phyloP scores from a whole-genome alignment of 2,888 invertebrate species.

The Brachypalpus laphriformis region DNA sequence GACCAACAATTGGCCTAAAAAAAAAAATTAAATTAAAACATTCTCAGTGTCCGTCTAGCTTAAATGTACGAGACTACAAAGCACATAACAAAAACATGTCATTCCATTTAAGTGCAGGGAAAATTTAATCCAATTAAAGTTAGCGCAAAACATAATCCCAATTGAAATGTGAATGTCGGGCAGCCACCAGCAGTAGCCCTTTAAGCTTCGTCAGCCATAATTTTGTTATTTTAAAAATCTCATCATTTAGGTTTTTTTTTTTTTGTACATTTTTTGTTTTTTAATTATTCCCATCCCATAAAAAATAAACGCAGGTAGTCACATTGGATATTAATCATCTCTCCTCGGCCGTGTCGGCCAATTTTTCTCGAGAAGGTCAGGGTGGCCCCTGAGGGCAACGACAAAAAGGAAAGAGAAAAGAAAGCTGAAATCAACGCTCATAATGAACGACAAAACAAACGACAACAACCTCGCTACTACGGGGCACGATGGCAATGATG shows the following conservation, averaged over 20 bases:
- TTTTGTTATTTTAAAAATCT: constrained; percentile 9
- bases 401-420: not conserved
- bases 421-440: constrained; percentile 54
- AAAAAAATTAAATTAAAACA: constrained; percentile 12
- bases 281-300: constrained; percentile 20
- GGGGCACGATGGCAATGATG: not conserved
- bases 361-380: not conserved
- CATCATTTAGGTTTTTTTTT: constrained; percentile 22
- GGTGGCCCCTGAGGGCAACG: not conserved
- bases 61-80: constrained; percentile 24
- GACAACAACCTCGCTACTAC: constrained; percentile 3
- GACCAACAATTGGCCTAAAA: not conserved
- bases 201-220: not conserved
- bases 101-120: constrained; percentile 33
- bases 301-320: constrained; percentile 14
- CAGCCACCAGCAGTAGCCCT: not conserved
- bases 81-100: constrained; percentile 23
- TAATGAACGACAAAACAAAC: constrained; percentile 58
- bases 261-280: not conserved
- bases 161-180: constrained; percentile 8
- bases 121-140: constrained; percentile 62
- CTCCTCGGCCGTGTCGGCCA: not conserved
- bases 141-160: constrained; percentile 39
- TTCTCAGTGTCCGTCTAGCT: no score
- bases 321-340: constrained; percentile 47